Evolutionary conservation across 2,113 vertebrate species (phyloP), one percentile per base, ranked within the genome.

Genomic region (Balaenoptera acutorostrata): DNA sequence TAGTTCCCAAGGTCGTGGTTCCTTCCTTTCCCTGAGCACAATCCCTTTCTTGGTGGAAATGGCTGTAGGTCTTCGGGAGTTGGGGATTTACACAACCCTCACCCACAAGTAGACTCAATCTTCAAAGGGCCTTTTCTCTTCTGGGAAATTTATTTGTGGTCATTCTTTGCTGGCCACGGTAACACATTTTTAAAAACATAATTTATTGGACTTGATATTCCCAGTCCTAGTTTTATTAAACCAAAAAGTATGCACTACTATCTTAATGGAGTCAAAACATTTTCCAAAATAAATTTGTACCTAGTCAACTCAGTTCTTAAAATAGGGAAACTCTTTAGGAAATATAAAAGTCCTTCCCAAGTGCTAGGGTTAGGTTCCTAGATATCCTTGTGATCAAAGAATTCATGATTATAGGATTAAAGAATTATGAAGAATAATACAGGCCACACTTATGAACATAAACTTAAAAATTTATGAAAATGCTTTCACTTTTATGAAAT

Each of bases 401-500:
- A 78, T n/a, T 86, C 27, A 29, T 89, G n/a, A 66, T 27, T 91
- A 63, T 46, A 74, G 21, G 93, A 83, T 83, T 91, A 75, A 95
- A 88, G 52, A 74, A 41, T 46, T 25, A 64, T 31, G 25, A 81
- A 36, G 78, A 93, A 80, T 59, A 27, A 46, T 0, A 90, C 4
- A 75, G 25, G 39, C 84, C 44, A 78, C 2, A 46, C 52, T 64
- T 81, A 57, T 0, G 23, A 86, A 86, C 5, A 10, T 88, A 82
- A 96, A 69, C 63, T 90, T 90, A 41, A 90, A 72, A 69, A 85
- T 13, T 63, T 75, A 57, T n/a, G 5, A 85, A 75, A 33, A 18
- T 69, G 27, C 23, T 90, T 95, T 91, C 44, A 96, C 59, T 88
- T 75, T 85, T 92, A 71, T 25, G 44, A 93, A 93, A 72, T 36